A percentile compares a stretch with the other conserved stretches of the same genome.
Conservation (phyloP, 2,113 vertebrate genomes). For the Pluvialis apricaria region DNA sequence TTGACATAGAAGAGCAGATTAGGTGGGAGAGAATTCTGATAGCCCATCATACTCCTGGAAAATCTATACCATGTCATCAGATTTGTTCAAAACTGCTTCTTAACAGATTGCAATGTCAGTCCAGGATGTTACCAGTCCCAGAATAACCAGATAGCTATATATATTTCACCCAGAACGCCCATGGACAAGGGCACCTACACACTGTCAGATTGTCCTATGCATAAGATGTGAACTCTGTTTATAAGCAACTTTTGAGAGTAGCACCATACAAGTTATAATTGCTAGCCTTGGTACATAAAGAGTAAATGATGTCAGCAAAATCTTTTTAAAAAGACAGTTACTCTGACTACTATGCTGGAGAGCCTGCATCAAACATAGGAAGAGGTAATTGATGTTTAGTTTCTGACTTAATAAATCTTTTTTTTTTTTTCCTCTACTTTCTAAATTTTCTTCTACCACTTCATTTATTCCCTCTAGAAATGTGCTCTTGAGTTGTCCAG, state of each 20-base stretch:
- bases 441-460: neutral
- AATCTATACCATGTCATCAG: constrained; percentile 34
- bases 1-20: neutral
- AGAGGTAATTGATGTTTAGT: neutral
- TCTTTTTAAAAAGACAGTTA: neutral
- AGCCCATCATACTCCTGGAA: neutral
- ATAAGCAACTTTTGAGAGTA: neutral
- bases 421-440: neutral
- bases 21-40: neutral
- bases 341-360: neutral
- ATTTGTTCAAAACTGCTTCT: constrained; percentile 9
- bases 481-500: neutral
- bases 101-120: constrained; percentile 21
- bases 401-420: neutral
- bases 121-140: neutral
- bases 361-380: neutral
- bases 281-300: neutral
- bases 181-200: neutral
- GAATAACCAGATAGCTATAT: constrained; percentile 40
- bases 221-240: neutral
- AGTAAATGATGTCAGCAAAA: neutral
- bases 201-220: neutral
- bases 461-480: neutral
- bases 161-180: neutral
- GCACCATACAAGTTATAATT: neutral